Evolutionary conservation across 2,797 vertebrate species (phyloP).

Genomic region (Gambelia wislizenii): DNA sequence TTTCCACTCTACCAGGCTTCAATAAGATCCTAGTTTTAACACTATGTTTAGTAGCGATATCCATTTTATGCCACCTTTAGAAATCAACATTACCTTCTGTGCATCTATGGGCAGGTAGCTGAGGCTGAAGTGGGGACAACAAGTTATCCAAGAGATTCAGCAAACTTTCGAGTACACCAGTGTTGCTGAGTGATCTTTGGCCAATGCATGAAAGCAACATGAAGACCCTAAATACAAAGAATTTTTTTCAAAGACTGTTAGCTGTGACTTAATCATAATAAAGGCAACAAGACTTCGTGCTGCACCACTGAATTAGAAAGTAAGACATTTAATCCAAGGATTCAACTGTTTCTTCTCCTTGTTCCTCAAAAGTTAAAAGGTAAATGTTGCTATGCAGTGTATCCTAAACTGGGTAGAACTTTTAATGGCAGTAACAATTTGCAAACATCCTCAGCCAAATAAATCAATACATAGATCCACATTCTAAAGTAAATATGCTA

Average conservation of each 20-base stretch:
- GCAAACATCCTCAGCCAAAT: background rate
- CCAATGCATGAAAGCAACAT: constrained; percentile 99
- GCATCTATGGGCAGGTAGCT: constrained; percentile 85
- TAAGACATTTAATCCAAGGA: background rate
- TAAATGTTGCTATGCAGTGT: background rate
- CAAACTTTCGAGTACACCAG: constrained; percentile 95
- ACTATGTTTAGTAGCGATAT: too few relatives aligned
- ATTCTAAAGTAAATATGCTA: background rate
- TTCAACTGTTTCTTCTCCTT: background rate
- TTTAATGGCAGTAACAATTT: background rate
- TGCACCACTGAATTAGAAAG: background rate
- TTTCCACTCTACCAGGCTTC: too few relatives aligned
- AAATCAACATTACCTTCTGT: constrained; percentile 87
- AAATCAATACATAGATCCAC: background rate
- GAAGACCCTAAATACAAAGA: constrained; percentile 88
- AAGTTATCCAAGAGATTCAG: constrained; percentile 95
- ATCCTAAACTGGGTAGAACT: too few relatives aligned
- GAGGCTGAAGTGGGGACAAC: constrained; percentile 93
- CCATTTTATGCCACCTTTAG: too few relatives aligned
- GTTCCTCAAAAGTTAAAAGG: background rate
- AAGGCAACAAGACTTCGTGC: background rate
- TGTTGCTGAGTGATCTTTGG: constrained; percentile 97
- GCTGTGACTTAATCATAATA: too few relatives aligned
- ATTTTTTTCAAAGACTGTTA: background rate
- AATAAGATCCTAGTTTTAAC: too few relatives aligned